A percentile compares a stretch with the other conserved stretches of the same genome.
These are phyloP conservation scores for Sinocyclocheilus grahami DNA, from an alignment of 2,113 vertebrate genomes.

Conservation along the genomic window DNA sequence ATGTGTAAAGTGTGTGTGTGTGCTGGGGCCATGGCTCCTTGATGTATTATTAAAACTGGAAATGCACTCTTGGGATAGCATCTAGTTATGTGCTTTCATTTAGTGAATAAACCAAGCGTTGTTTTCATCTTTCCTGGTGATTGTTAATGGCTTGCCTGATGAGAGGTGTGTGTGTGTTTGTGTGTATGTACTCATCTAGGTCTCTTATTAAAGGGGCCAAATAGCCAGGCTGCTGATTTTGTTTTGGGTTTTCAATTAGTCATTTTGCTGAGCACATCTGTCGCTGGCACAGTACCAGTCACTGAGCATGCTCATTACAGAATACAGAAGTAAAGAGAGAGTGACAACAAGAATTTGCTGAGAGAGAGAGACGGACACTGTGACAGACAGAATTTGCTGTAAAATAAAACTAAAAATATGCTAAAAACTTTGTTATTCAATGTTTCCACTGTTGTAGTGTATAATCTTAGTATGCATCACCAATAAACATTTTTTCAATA, in stretches of 20 bases:
- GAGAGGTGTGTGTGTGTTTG: constrained; percentile 89
- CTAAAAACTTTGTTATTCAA: not conserved
- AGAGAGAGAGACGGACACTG: not conserved
- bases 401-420: not conserved
- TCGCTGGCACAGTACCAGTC: constrained; percentile 91
- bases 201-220: constrained; percentile 97
- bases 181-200: constrained; percentile 78
- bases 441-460: not conserved
- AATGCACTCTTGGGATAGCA: constrained; percentile 98
- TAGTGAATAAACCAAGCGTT: constrained; percentile 99
- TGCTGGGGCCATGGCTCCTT: constrained; percentile 92
- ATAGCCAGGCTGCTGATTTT: constrained; percentile 97
- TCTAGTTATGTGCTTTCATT: constrained; percentile 99
- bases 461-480: not conserved
- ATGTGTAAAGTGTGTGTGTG: constrained; percentile 88
- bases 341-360: not conserved
- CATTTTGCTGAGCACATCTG: constrained; percentile 99
- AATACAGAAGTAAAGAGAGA: constrained; percentile 66
- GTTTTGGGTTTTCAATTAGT: constrained; percentile 99
- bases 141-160: constrained; percentile 99
- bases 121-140: constrained; percentile 99
- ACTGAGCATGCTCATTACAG: constrained; percentile 73
- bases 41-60: constrained; percentile 99
- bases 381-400: not conserved
- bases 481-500: not conserved